Evolutionary conservation across 2,113 vertebrate genomes (phyloP).

Genomic region (Tragulus kanchil): DNA sequence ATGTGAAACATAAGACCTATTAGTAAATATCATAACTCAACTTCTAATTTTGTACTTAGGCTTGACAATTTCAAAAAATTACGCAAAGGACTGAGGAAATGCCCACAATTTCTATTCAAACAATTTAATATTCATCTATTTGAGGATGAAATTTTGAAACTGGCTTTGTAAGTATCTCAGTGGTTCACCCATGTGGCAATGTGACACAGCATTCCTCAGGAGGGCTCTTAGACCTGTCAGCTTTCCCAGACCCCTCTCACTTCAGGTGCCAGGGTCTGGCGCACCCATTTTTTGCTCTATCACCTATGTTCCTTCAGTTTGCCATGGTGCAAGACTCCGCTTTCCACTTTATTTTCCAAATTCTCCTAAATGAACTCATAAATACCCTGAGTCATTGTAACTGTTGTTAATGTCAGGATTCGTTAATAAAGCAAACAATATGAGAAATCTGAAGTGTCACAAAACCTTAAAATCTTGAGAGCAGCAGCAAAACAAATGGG

Average conservation of each 20-base stretch:
- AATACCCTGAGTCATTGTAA: not conserved
- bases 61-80: not conserved
- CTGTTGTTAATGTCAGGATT: not conserved
- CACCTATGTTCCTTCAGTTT: not conserved
- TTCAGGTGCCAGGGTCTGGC: too few relatives aligned
- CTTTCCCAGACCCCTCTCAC: not conserved
- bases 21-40: not conserved
- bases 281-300: not conserved
- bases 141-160: not conserved
- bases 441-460: not conserved
- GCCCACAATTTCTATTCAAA: not conserved
- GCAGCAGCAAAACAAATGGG: not conserved
- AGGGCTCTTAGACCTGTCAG: fast-evolving
- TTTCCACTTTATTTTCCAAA: not conserved
- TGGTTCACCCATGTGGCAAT: not conserved
- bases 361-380: not conserved
- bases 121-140: not conserved
- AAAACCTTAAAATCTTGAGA: not conserved
- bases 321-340: fast-evolving
- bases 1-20: not conserved
- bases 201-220: not conserved
- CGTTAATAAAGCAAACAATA: not conserved
- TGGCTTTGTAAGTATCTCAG: not conserved
- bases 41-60: not conserved
- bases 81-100: not conserved